Evolutionary conservation across 2,797 vertebrate genomes (phyloP).

Genomic region (Coccyzus lansbergi): DNA sequence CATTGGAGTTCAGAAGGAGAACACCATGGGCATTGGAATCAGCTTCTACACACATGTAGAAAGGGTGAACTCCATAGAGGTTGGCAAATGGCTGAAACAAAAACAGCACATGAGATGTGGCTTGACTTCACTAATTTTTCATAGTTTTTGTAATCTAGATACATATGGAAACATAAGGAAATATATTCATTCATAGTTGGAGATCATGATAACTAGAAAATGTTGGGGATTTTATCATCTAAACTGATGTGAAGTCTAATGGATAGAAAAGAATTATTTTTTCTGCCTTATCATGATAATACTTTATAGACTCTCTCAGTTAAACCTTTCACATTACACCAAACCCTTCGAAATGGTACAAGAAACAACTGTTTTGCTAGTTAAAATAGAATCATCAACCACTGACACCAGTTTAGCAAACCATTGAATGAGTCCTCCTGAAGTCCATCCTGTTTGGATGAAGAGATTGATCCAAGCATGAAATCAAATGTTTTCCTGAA

Average conservation of each 20-base stretch:
- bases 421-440: neutral
- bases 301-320: neutral
- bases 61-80: conserved; percentile 64
- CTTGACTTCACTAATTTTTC: conserved; percentile 8
- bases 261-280: neutral
- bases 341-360: neutral
- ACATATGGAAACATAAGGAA: neutral
- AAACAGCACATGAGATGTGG: neutral
- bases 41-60: conserved; percentile 60
- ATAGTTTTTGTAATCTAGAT: neutral
- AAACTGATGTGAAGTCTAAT: neutral
- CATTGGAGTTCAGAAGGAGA: conserved; percentile 70
- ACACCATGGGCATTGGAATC: conserved; percentile 40
- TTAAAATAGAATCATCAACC: neutral
- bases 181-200: neutral
- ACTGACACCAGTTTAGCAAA: neutral
- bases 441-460: neutral
- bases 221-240: neutral
- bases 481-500: neutral
- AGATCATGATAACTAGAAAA: neutral
- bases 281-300: neutral
- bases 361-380: neutral
- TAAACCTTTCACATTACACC: neutral
- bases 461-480: neutral
- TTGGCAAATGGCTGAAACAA: conserved; percentile 51